Evolutionary conservation across 2,888 invertebrate genomes (phyloP).

Genomic region (Pristionchus fissidentatus): DNA sequence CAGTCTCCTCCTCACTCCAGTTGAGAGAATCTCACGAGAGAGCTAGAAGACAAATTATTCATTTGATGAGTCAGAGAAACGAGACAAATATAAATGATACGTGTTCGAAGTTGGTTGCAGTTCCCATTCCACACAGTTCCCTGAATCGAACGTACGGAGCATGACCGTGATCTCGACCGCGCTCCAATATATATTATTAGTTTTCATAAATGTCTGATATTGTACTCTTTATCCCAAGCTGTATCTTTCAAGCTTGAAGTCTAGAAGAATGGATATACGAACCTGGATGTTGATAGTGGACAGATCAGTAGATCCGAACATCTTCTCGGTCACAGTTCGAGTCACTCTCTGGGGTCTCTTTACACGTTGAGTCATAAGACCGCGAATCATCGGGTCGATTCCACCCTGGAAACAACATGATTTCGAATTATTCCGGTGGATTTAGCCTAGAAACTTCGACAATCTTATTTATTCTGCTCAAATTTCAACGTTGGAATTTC

Average conservation of each 20-base stretch:
- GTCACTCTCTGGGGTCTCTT: slow-evolving; percentile 85
- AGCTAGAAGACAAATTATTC: slow-evolving; percentile 52
- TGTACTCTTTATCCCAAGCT: not conserved
- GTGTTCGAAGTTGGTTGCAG: slow-evolving; percentile 83
- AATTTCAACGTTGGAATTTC: not conserved
- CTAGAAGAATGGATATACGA: no score
- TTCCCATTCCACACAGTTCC: slow-evolving; percentile 87
- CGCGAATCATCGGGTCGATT: slow-evolving; percentile 88
- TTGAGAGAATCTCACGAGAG: slow-evolving; percentile 69
- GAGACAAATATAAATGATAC: slow-evolving; percentile 81
- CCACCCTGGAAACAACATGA: slow-evolving; percentile 85
- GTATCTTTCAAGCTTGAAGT: not conserved
- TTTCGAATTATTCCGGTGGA: slow-evolving; percentile 10
- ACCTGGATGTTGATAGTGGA: slow-evolving; percentile 93
- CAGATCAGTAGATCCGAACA: slow-evolving; percentile 84
- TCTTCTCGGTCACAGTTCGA: slow-evolving; percentile 90
- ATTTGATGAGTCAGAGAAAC: not conserved
- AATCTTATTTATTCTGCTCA: not conserved
- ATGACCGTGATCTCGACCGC: slow-evolving; percentile 92
- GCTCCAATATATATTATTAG: slow-evolving; percentile 62
- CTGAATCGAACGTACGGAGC: slow-evolving; percentile 88
- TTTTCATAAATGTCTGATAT: not conserved
- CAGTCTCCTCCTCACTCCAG: slow-evolving; percentile 64
- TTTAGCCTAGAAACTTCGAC: no score
- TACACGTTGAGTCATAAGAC: slow-evolving; percentile 64